phyloP scores from a whole-genome alignment of 2,888 invertebrate genomes.

The Pseudeuparius sepicola region DNA sequence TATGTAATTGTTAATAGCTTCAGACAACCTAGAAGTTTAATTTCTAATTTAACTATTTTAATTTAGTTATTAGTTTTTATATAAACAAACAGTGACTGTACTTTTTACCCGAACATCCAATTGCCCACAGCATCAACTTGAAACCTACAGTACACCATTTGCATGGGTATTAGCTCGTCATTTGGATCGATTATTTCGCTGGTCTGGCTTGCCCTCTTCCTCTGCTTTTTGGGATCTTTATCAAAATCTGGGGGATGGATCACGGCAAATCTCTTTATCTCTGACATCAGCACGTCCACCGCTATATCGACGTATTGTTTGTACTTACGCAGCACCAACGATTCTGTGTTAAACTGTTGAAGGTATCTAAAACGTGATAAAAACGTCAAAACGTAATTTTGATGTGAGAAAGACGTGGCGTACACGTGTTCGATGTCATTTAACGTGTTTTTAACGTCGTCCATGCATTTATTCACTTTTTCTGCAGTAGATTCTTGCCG shows the following conservation, averaged over 20 bases:
- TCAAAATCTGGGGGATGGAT: conserved; percentile 24
- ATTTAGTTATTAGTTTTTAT: too few relatives aligned
- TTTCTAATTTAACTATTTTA: too few relatives aligned
- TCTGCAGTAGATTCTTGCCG: conserved; percentile 26
- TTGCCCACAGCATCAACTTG: conserved; percentile 31
- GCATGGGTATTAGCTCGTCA: conserved; percentile 26
- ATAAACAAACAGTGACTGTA: too few relatives aligned
- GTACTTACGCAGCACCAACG: conserved; percentile 26
- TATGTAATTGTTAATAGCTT: conserved; percentile 27
- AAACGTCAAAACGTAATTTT: conserved; percentile 1
- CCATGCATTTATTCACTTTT: conserved; percentile 22
- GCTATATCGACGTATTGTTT: conserved; percentile 20
- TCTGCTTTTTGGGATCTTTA: conserved; percentile 26
- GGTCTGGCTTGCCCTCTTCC: conserved; percentile 25
- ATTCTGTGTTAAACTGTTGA: conserved; percentile 22
- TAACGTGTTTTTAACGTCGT: conserved; percentile 21
- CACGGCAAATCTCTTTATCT: conserved; percentile 28
- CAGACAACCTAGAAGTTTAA: conserved; percentile 27
- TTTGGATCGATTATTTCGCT: conserved; percentile 18
- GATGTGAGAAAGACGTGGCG: too few relatives aligned
- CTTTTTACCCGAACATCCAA: conserved; percentile 32
- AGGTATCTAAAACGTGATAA: conserved; percentile 19
- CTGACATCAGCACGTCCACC: conserved; percentile 26
- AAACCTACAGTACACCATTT: conserved; percentile 28
- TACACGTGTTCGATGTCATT: conserved; percentile 25